Evolutionary conservation across 2,888 invertebrate species (phyloP), one percentile per base, ranked within the genome.

Genomic region (Candidula unifasciata): DNA sequence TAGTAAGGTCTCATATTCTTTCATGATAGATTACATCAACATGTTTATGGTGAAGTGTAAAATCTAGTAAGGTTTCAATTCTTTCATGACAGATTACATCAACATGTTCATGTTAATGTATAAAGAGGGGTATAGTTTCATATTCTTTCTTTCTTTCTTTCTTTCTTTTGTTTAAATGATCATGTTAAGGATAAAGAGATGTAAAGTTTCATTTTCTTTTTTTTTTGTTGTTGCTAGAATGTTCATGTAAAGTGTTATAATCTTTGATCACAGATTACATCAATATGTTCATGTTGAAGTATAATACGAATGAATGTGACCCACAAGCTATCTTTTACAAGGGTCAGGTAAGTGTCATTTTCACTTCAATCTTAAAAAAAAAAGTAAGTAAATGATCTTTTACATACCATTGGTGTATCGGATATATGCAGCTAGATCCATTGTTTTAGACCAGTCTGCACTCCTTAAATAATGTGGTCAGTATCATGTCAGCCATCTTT

Each of bases 81-180:
- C 8, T 21, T 73, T 18, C 44, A 16, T 52, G 88, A 1, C 89
- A 93, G 93, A 97, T 37, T 98, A 99, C 94, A 99, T 99, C 94
- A 99, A 99, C 95, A 99, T 99, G 99, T 97, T 99, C 91, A 95
- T 99, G 92, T 96, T 97, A 93, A 98, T 97, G 84, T 87, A 87
- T 69, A 30, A 54, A 2, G 18, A 74, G 21, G 5, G 0, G 1
- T 18, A 16, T 2, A 83, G 35, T 60, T 77, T 27, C 73, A 44
- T 44, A 44, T 44, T 44, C 8, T 21, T 73, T 18, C 44, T 1
- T 52, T 44, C 8, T 21, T 73, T 18, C 44, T 1, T 52, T 88
- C 0, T 88, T 93, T 93, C 97, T 37, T 98, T 99, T 94, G 99
- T 99, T 94, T 99, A 99, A 95, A 99, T 99, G 99, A 97, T 99